Evolutionary conservation across 2,888 invertebrate genomes (phyloP).

Genomic region (Lepidocyrtinus sp.): DNA sequence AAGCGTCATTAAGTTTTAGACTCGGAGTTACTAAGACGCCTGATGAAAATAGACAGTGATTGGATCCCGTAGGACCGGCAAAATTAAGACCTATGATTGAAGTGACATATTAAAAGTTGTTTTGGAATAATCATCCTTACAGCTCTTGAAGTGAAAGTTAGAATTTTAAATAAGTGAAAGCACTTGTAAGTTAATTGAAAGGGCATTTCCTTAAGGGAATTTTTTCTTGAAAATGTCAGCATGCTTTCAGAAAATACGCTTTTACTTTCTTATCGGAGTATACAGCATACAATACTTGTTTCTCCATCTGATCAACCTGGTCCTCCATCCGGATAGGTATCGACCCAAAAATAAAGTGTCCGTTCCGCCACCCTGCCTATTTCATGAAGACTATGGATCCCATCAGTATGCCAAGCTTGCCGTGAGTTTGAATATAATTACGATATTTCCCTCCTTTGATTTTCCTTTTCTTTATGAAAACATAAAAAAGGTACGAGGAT

Average conservation of each 20-base stretch:
- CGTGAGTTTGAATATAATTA: conserved; percentile 55
- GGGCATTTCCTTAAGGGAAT: not conserved
- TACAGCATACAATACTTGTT: conserved; percentile 67
- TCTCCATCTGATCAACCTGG: conserved; percentile 62
- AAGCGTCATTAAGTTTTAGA: too few relatives aligned
- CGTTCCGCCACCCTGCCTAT: conserved; percentile 67
- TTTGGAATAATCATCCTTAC: too few relatives aligned
- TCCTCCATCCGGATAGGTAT: conserved; percentile 66
- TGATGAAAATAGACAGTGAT: too few relatives aligned
- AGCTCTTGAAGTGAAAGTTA: too few relatives aligned
- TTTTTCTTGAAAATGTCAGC: conserved; percentile 46
- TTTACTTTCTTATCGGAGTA: conserved; percentile 61
- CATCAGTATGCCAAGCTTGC: conserved; percentile 69
- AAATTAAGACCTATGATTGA: too few relatives aligned
- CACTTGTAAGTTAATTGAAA: too few relatives aligned
- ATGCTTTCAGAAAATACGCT: conserved; percentile 50
- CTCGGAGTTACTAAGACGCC: too few relatives aligned
- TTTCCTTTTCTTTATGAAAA: conserved; percentile 27
- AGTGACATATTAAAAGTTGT: too few relatives aligned
- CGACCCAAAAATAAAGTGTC: conserved; percentile 50
- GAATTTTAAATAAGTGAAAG: too few relatives aligned
- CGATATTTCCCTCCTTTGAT: not conserved
- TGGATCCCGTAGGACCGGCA: too few relatives aligned
- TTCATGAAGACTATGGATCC: conserved; percentile 64
- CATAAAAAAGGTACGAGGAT: not conserved